phyloP scores from a whole-genome alignment of 1,140 invertebrate species.

The Papilio polytes region DNA sequence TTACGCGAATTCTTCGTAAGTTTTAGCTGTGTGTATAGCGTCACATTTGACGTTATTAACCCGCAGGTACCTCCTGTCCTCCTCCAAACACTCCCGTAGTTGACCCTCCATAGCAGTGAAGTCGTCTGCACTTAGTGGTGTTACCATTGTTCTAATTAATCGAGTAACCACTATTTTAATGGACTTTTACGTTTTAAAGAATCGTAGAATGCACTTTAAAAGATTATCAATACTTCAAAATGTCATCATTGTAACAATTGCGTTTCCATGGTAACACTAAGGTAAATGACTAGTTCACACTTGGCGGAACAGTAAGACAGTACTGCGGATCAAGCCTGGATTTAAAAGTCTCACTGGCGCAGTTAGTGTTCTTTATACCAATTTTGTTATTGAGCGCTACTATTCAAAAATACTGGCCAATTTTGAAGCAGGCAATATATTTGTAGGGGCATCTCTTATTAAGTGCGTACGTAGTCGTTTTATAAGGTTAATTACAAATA shows the following conservation, averaged over 20 bases:
- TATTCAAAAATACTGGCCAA: too few species aligned
- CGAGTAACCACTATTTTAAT: neutral
- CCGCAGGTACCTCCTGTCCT: constrained; percentile 67
- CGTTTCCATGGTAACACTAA: neutral
- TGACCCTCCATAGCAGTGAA: constrained; percentile 71
- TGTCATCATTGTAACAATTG: neutral
- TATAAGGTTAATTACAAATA: neutral
- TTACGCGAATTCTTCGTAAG: constrained; percentile 82
- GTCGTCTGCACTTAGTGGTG: constrained; percentile 66
- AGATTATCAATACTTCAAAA: neutral
- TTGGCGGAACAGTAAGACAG: too few species aligned
- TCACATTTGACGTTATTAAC: constrained; percentile 81
- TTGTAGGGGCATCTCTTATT: too few species aligned
- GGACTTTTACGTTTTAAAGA: neutral
- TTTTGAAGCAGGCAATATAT: neutral
- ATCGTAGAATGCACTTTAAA: neutral
- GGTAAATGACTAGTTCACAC: neutral
- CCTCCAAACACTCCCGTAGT: constrained; percentile 64
- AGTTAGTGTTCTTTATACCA: too few species aligned
- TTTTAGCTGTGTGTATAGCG: constrained; percentile 77
- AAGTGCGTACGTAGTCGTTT: neutral
- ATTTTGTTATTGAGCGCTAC: too few species aligned
- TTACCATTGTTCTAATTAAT: constrained; percentile 57
- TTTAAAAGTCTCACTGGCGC: too few species aligned
- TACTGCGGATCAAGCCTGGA: too few species aligned